These are phyloP conservation scores for Sicus ferrugineus DNA, from an alignment of 2,888 invertebrate genomes.

Conservation along the genomic window DNA sequence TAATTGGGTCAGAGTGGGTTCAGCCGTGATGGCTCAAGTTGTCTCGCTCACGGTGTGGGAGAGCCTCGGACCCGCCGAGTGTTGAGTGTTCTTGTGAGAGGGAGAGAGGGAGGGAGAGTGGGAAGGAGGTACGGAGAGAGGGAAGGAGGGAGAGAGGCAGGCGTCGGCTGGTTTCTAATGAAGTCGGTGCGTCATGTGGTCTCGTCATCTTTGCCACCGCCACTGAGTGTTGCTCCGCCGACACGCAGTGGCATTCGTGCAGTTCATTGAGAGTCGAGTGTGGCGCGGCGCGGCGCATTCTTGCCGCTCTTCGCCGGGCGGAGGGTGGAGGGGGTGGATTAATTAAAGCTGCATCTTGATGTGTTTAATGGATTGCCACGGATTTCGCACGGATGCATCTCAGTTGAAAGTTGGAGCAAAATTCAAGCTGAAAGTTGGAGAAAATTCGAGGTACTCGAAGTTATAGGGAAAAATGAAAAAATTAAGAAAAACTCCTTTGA, in stretches of 20 bases:
- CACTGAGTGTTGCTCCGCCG: background rate
- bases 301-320: background rate
- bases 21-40: conserved; percentile 9
- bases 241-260: conserved; percentile 10
- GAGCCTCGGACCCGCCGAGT: background rate
- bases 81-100: too few relatives aligned
- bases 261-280: background rate
- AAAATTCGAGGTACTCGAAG: too few relatives aligned
- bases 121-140: too few relatives aligned
- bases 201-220: background rate
- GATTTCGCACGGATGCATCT: too few relatives aligned
- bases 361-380: too few relatives aligned
- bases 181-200: conserved; percentile 14
- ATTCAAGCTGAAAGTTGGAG: too few relatives aligned
- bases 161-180: too few relatives aligned
- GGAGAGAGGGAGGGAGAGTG: too few relatives aligned
- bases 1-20: conserved; percentile 55
- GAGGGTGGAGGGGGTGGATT: background rate
- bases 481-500: too few relatives aligned
- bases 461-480: too few relatives aligned
- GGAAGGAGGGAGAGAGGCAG: too few relatives aligned
- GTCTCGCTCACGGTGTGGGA: conserved; percentile 6
- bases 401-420: too few relatives aligned
- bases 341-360: conserved; percentile 18
- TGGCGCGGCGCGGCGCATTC: background rate